phyloP scores from a whole-genome alignment of 2,797 vertebrate genomes.

The Netta rufina region DNA sequence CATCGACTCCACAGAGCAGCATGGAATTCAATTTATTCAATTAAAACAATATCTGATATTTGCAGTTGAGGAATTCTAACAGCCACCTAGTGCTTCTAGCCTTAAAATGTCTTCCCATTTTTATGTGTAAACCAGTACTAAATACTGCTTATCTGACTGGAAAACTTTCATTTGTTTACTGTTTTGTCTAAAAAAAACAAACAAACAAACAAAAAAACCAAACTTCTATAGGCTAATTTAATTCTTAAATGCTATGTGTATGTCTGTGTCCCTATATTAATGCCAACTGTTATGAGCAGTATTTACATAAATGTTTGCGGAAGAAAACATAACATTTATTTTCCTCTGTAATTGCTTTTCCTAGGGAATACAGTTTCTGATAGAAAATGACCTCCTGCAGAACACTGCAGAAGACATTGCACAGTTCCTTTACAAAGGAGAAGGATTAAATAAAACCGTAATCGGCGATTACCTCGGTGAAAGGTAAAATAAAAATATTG shows the following conservation, averaged over 20 bases:
- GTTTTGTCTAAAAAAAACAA: neutral
- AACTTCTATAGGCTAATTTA: neutral
- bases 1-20: neutral
- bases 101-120: neutral
- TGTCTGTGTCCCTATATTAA: neutral
- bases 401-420: slow-evolving; percentile 94
- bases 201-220: too few relatives aligned
- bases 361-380: slow-evolving; percentile 95
- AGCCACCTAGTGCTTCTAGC: slow-evolving; percentile 13
- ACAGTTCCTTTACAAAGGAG: slow-evolving; percentile 97
- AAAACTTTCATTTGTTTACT: neutral
- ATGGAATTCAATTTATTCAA: neutral
- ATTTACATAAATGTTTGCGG: neutral
- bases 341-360: slow-evolving; percentile 20
- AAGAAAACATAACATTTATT: neutral
- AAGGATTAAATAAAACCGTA: slow-evolving; percentile 97
- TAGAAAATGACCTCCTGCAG: slow-evolving; percentile 95
- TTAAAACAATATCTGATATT: neutral
- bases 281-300: neutral
- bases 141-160: neutral
- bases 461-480: slow-evolving; percentile 98
- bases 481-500: slow-evolving; percentile 79
- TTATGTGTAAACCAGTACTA: neutral
- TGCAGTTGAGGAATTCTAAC: neutral
- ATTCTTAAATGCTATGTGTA: neutral